Evolutionary conservation across 2,113 vertebrate genomes (phyloP).

Genomic region (Sturnus vulgaris): DNA sequence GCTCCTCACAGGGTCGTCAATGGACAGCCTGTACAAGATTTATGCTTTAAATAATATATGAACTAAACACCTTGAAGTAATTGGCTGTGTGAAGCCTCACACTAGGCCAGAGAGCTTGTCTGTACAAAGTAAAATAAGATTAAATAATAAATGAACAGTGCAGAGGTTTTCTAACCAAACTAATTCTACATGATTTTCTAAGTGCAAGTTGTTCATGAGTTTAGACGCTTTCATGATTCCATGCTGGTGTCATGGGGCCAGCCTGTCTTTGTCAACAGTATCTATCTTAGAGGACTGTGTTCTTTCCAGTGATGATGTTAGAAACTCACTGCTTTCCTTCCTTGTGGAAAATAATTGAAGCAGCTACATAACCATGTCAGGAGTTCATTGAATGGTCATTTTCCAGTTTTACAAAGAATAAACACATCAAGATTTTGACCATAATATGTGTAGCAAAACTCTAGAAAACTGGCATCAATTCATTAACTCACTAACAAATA

Average conservation of each 20-base stretch:
- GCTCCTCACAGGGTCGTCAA: slow-evolving; percentile 77
- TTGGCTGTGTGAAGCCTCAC: slow-evolving; percentile 80
- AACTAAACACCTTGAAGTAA: slow-evolving; percentile 88
- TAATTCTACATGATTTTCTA: slow-evolving; percentile 46
- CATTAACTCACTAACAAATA: slow-evolving; percentile 13
- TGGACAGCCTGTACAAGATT: slow-evolving; percentile 85
- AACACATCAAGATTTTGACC: background rate
- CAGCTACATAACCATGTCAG: background rate
- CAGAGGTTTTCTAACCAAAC: slow-evolving; percentile 71
- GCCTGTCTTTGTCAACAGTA: slow-evolving; percentile 48
- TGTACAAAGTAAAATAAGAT: slow-evolving; percentile 86
- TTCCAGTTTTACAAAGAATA: background rate
- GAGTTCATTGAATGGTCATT: background rate
- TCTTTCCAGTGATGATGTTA: background rate
- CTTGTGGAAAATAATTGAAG: background rate
- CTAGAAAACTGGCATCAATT: slow-evolving; percentile 20
- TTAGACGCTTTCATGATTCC: slow-evolving; percentile 31
- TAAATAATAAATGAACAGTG: slow-evolving; percentile 89
- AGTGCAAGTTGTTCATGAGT: slow-evolving; percentile 19
- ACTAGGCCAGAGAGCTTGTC: slow-evolving; percentile 81
- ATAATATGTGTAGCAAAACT: background rate
- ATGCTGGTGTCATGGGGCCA: background rate
- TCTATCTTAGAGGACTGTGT: background rate
- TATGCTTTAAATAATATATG: slow-evolving; percentile 86
- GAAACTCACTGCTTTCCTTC: background rate